Base-by-base conservation (phyloP, 2,888 invertebrate species). In the Cataglyphis albicans region DNA sequence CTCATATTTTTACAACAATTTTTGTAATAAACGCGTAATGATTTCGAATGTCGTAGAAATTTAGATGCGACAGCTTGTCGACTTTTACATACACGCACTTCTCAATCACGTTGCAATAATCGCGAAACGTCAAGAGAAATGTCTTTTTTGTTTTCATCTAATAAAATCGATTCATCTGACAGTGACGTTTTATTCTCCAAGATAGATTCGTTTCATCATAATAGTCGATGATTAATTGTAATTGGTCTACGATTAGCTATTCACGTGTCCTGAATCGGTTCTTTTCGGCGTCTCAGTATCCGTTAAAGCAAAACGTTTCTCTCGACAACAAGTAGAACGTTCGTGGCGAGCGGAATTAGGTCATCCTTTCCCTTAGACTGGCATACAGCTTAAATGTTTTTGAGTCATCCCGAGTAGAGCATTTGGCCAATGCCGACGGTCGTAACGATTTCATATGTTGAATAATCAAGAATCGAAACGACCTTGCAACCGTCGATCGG, bases 401-500 rank as follows among this genome's bases (percentile, higher is more conserved):
- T n/a, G 57, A 70, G 32, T 59, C 67, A 38, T 76, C 15, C 29
- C 57, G 59, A 59, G 18, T 70, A 18, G 41, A 38, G 72, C 44
- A 6, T 32, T 59, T 15, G 44, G 68, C 52, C 78, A 78, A 70
- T 25, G 41, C 41, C 38, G 35, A 76, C 29, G 68, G 76, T 80
- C 78, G 78, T 80, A 70, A 80, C 78, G 72, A 70, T 70, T 59
- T 70, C 59, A 52, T n/a, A 52, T 59, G 78, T 59, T 74, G 32
- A 35, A 21, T 32, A 57, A 78, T 70, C 35, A 44, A 63, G 70
- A 59, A 59, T 80, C 78, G 78, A 70, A 70, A 70, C 78, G 78
- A 80, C 72, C 78, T 80, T 70, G 70, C 78, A 70, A 80, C 41
- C 59, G 59, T 78, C 70, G 70, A 78, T 78, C 59, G 59, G 70